These are phyloP conservation scores for Rotaria socialis DNA, from an alignment of 2,888 invertebrate genomes.

Conservation along the genomic window DNA sequence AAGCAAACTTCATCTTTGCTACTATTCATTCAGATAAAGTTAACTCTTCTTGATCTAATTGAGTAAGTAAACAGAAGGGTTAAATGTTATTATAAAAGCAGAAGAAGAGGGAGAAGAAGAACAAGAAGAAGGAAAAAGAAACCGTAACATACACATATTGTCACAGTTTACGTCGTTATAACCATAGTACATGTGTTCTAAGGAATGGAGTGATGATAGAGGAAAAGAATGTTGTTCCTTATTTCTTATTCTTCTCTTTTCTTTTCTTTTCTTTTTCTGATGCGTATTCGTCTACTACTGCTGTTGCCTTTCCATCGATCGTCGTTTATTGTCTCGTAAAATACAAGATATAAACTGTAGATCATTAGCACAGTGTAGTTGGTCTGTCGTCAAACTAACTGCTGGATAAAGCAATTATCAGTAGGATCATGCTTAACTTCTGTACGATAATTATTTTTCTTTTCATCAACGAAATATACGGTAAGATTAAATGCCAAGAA, in stretches of 20 bases:
- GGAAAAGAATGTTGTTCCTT: neutral
- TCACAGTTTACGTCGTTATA: neutral
- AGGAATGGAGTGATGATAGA: neutral
- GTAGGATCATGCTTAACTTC: neutral
- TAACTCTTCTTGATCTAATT: constrained; percentile 2
- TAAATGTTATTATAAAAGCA: neutral
- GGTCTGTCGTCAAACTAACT: neutral
- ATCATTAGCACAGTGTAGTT: neutral
- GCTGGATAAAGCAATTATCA: neutral
- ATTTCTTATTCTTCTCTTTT: too few species aligned
- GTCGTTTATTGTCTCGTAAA: neutral
- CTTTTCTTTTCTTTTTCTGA: neutral
- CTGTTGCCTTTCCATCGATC: constrained; percentile 14
- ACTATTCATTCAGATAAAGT: neutral
- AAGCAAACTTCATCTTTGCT: neutral
- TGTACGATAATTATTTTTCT: neutral
- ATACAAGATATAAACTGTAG: neutral
- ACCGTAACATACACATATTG: neutral
- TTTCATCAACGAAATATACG: neutral
- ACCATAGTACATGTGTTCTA: neutral
- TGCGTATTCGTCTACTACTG: neutral
- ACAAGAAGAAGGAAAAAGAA: neutral
- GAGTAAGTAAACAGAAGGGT: neutral
- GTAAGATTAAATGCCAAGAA: neutral
- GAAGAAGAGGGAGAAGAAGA: neutral